Conservation (phyloP, 1,140 invertebrate species). For the Macrotrachela quadricornifera region DNA sequence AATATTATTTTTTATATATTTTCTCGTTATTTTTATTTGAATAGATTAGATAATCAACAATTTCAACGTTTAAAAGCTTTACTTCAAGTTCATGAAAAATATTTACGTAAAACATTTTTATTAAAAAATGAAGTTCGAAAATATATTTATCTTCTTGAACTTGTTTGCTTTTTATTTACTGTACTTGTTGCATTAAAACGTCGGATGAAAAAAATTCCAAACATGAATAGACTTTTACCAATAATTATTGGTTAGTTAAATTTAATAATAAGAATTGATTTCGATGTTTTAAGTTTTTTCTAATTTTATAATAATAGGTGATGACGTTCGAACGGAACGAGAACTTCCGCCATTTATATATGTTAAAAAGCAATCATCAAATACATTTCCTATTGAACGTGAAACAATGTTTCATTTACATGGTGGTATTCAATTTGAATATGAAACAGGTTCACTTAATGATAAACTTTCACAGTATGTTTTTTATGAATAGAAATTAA, state of each 20-base stretch:
- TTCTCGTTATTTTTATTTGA: no score
- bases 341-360: conserved; percentile 28
- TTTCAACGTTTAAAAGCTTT: not conserved
- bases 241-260: conserved; percentile 16
- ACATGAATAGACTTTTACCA: conserved; percentile 18
- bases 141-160: conserved; percentile 20
- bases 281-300: no score
- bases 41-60: no score
- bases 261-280: not conserved
- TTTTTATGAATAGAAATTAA: not conserved
- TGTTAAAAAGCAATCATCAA: conserved; percentile 14
- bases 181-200: conserved; percentile 27
- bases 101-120: conserved; percentile 11
- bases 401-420: conserved; percentile 25
- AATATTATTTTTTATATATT: no score
- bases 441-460: conserved; percentile 1
- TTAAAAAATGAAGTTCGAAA: conserved; percentile 17
- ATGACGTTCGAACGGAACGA: conserved; percentile 26
- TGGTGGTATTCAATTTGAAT: conserved; percentile 16
- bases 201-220: conserved; percentile 25
- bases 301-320: conserved; percentile 16
- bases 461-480: not conserved
- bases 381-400: conserved; percentile 11
- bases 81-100: conserved; percentile 15
- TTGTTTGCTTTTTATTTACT: conserved; percentile 24